Conservation (phyloP, 2,888 invertebrate genomes). For the Cordilura impudica region DNA sequence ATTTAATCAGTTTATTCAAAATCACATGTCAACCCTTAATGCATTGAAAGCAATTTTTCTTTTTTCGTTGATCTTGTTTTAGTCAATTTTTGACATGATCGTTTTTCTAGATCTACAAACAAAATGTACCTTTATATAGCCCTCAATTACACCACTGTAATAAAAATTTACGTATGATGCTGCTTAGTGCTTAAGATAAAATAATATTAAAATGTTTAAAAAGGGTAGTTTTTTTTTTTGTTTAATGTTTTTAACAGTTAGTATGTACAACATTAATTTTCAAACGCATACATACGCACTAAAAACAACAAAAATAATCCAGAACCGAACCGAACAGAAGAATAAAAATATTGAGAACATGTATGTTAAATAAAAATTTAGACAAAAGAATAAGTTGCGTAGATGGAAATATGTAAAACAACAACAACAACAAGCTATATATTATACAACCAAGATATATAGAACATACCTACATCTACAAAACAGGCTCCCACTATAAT, state of each 20-base stretch:
- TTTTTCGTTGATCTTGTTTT: too few relatives aligned
- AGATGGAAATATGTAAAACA: slow-evolving; percentile 54
- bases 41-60: too few relatives aligned
- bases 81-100: too few relatives aligned
- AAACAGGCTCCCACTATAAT: slow-evolving; percentile 42
- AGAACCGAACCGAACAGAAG: not conserved
- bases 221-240: slow-evolving; percentile 66
- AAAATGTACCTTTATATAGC: too few relatives aligned
- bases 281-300: slow-evolving; percentile 38
- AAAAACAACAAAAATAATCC: slow-evolving; percentile 9
- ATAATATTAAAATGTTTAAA: slow-evolving; percentile 57
- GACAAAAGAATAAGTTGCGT: slow-evolving; percentile 43
- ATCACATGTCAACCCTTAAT: too few relatives aligned
- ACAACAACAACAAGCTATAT: slow-evolving; percentile 61
- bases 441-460: too few relatives aligned
- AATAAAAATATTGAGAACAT: slow-evolving; percentile 21
- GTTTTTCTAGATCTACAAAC: too few relatives aligned
- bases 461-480: slow-evolving; percentile 9
- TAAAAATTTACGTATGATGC: slow-evolving; percentile 34
- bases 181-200: slow-evolving; percentile 54
- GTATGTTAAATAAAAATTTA: slow-evolving; percentile 32
- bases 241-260: slow-evolving; percentile 58
- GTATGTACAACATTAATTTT: slow-evolving; percentile 36
- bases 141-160: not conserved
- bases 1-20: too few relatives aligned